These are phyloP conservation scores for Onychomys torridus DNA, from an alignment of 2,797 vertebrate genomes.

Conservation along the genomic window DNA sequence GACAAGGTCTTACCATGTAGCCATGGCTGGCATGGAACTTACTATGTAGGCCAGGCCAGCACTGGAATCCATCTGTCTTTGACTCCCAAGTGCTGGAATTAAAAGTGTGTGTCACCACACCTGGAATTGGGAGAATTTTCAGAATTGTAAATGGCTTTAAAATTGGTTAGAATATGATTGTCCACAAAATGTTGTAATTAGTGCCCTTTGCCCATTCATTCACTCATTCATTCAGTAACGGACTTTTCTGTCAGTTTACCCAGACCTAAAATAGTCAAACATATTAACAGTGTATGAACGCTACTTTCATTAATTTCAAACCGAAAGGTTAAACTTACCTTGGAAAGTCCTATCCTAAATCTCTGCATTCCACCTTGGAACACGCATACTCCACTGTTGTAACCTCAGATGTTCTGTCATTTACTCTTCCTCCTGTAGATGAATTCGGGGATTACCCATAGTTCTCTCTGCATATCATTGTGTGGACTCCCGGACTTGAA, in stretches of 20 bases:
- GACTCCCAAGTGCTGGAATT: too few species aligned
- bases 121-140: neutral
- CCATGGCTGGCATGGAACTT: neutral
- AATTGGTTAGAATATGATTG: neutral
- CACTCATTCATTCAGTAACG: neutral
- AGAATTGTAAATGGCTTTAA: neutral
- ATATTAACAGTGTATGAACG: neutral
- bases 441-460: neutral
- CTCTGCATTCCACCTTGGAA: neutral
- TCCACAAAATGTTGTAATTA: neutral
- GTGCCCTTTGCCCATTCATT: neutral
- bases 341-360: neutral
- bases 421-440: neutral
- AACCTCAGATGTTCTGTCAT: neutral
- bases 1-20: neutral
- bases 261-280: neutral
- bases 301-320: conserved; percentile 1
- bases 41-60: neutral
- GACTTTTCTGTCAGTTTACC: neutral
- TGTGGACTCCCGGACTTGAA: neutral
- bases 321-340: neutral
- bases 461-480: neutral
- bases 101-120: neutral
- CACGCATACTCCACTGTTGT: neutral
- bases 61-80: too few species aligned